phyloP scores from a whole-genome alignment of 2,113 vertebrate species.

The Vulpes ferrilata region DNA sequence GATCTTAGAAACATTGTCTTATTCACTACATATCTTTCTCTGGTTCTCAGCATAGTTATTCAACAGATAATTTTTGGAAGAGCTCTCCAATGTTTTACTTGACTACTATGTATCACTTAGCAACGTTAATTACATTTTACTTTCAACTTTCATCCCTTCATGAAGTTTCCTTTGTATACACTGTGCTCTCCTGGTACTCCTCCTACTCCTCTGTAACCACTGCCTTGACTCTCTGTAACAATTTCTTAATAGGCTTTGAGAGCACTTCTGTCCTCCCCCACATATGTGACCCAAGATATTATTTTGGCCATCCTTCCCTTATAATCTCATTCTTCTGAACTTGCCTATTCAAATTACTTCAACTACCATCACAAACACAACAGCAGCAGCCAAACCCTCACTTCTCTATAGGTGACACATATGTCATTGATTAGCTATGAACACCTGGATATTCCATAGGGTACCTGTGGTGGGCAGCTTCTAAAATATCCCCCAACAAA shows the following conservation, averaged over 20 bases:
- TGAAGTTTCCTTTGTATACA: neutral
- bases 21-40: neutral
- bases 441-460: neutral
- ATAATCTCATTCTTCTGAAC: neutral
- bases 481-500: neutral
- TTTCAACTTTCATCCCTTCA: neutral
- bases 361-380: neutral
- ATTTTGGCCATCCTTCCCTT: neutral
- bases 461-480: neutral
- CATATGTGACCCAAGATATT: neutral
- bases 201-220: neutral
- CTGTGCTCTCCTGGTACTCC: neutral
- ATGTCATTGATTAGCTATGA: neutral
- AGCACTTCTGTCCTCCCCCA: neutral
- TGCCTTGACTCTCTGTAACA: neutral
- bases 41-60: neutral
- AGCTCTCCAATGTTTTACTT: neutral
- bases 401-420: neutral
- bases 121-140: neutral
- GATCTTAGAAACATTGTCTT: conserved; percentile 13
- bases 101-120: neutral
- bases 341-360: neutral
- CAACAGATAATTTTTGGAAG: conserved; percentile 7
- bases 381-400: neutral
- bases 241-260: neutral